Evolutionary conservation across 2,888 invertebrate genomes (phyloP), one percentile per base, ranked within the genome.

Genomic region (Tillus elongatus): DNA sequence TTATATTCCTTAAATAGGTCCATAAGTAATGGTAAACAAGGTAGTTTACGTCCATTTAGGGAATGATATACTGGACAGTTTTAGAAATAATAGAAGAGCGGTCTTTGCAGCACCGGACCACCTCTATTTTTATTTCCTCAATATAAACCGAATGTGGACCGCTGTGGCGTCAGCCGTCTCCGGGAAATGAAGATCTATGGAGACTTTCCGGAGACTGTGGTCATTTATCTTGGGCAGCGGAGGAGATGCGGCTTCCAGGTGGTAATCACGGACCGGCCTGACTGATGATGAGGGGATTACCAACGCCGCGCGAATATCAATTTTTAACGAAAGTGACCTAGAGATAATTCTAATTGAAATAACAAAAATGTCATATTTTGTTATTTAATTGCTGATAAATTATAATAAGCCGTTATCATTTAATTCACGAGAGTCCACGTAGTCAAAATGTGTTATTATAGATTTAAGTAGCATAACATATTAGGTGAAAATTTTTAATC

Each of bases 101-200:
- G 41, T 30, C 36, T 37, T 42, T 39, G n/a, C n/a, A n/a, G 39
- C 41, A 37, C 14, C 30, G 34, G 41, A 37, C 42, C 41, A 41
- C 43, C 42, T 41, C 46, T 46, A 43, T 41, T 45, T 50, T 46
- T 46, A 45, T 48, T 50, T 48, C 41, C 42, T 44, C 40, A 44
- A 47, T 41, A 42, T 44, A 49, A 41, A 42, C 43, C 40, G 46
- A 46, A 42, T 40, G 40, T 37, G 42, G 40, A 37, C 34, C 45
- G 45, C 38, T 43, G 42, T 44, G 45, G 46, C 50, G 50, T 50
- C 51, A 49, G 51, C 47, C 48, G 47, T 50, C 49, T 47, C 46
- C 39, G 40, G 45, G 46, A 49, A 60, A 60, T 60, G 57, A 60
- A 60, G 60, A 60, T 58, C 57, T 58, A 60, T 58, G 57, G 51